Evolutionary conservation across 2,113 vertebrate species (phyloP).

Genomic region (Proterorhinus semilunaris): DNA sequence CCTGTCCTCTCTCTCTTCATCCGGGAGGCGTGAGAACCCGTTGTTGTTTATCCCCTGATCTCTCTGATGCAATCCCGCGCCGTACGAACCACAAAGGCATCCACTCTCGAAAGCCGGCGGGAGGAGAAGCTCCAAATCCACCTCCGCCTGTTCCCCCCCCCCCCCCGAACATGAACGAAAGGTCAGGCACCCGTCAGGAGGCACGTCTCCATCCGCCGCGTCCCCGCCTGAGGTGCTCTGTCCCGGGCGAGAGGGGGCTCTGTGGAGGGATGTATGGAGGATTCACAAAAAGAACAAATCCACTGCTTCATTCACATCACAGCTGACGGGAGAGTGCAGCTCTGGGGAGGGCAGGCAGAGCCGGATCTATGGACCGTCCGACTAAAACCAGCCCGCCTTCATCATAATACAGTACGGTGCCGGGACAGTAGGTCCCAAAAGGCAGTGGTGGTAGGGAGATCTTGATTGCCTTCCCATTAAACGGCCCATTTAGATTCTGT

Average conservation of each 20-base stretch:
- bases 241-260: neutral
- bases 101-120: neutral
- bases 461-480: too few species aligned
- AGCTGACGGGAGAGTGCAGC: neutral
- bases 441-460: too few species aligned
- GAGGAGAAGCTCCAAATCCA: neutral
- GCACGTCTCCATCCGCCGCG: neutral
- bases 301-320: neutral
- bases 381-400: too few species aligned
- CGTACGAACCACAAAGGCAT: neutral
- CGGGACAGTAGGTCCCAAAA: too few species aligned
- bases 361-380: too few species aligned
- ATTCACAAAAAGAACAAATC: neutral
- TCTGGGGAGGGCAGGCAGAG: neutral
- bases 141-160: neutral
- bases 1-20: neutral
- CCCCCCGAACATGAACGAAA: neutral
- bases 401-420: too few species aligned
- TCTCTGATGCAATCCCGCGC: neutral
- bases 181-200: neutral
- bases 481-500: too few species aligned
- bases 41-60: neutral
- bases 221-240: neutral
- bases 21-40: neutral
- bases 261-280: neutral